These are phyloP conservation scores for Arenaria interpres DNA, from an alignment of 2,113 vertebrate species.

Conservation along the genomic window DNA sequence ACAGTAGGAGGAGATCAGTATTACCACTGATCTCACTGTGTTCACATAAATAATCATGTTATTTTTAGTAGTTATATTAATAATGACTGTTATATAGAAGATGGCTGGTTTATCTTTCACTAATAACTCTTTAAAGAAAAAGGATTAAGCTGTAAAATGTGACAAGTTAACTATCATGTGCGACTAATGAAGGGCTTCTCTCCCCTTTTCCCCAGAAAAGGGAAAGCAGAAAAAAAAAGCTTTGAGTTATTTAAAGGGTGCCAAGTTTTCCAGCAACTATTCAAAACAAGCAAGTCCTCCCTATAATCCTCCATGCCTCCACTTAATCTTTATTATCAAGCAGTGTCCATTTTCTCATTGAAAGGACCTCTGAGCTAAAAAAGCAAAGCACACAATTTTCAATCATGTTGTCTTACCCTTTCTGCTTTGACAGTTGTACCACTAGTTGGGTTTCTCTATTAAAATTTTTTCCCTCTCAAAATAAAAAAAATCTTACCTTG, in stretches of 20 bases:
- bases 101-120: neutral
- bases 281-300: neutral
- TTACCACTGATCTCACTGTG: neutral
- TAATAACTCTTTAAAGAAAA: neutral
- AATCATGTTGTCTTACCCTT: neutral
- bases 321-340: neutral
- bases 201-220: neutral
- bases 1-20: neutral
- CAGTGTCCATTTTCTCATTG: neutral
- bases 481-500: neutral
- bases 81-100: conserved; percentile 2
- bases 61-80: conserved; percentile 11
- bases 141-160: neutral
- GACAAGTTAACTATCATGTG: conserved; percentile 22
- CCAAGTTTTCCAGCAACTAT: neutral
- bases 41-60: conserved; percentile 7
- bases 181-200: neutral
- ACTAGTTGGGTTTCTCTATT: neutral
- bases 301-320: neutral
- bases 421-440: neutral
- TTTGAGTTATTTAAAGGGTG: neutral
- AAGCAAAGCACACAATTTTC: neutral
- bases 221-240: neutral
- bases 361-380: neutral
- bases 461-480: neutral